phyloP scores from a whole-genome alignment of 2,797 vertebrate genomes.

The Buceros bicornis region DNA sequence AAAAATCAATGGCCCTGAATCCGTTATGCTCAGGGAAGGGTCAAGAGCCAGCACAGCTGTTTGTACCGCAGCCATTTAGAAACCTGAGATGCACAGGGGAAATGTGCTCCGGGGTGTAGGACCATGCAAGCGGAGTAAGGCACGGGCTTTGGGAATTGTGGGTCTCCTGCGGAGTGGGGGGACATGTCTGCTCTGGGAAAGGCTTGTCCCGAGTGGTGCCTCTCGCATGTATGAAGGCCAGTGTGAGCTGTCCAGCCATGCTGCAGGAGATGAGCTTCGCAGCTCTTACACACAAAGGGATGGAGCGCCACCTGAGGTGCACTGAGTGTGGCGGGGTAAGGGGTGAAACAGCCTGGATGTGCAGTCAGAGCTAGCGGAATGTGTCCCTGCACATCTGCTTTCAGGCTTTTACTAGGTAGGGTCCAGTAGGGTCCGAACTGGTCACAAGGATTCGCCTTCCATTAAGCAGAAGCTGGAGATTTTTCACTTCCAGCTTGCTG shows the following conservation, averaged over 20 bases:
- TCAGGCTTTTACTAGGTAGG: background rate
- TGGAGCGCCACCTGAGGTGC: background rate
- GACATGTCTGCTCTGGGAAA: background rate
- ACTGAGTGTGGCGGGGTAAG: accelerated
- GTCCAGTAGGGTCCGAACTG: background rate
- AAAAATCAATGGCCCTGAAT: background rate
- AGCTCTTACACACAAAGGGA: too few relatives aligned
- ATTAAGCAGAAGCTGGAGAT: background rate
- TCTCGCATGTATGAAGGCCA: background rate
- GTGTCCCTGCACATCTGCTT: background rate
- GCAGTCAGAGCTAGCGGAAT: accelerated
- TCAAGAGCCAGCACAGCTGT: background rate
- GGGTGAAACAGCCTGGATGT: background rate
- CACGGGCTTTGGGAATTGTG: background rate
- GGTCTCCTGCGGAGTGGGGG: background rate
- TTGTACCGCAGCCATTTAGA: background rate
- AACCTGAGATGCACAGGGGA: accelerated
- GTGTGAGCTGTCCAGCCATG: background rate
- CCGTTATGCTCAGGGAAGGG: background rate
- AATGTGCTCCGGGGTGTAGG: background rate
- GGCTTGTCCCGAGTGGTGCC: background rate
- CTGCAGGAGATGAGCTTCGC: background rate
- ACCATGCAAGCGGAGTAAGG: background rate
- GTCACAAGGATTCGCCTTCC: background rate
- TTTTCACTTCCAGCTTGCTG: background rate